Base-by-base conservation (phyloP, 2,797 vertebrate genomes). In the Macropodus opercularis region DNA sequence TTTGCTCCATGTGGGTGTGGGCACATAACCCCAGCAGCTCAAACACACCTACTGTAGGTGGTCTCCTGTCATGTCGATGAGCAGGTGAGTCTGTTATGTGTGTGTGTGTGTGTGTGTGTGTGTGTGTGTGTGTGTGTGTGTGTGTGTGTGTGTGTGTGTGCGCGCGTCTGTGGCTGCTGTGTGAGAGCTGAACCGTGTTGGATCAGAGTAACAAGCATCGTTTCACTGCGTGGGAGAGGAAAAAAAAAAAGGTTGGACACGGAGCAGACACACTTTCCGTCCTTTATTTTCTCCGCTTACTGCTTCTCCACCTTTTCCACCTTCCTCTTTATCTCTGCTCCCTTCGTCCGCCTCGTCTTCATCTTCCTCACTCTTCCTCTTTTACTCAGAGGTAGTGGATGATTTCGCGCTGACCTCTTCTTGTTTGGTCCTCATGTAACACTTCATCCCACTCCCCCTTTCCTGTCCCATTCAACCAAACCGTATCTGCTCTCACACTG, bases 361-460 rank as follows among this genome's bases (percentile, higher is more conserved):
- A 27, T 44, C 18, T 18, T 38, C 39, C 21, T 29, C 15, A 32
- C 53, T 34, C 12, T 66, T 34, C 34, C 24, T 44, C 38, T 44
- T 44, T 53, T 29, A 31, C 31, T 32, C 38, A n/a, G 19, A 58
- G 36, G 44, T 34, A 34, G n/a, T 17, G n/a, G 17, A 58, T 65
- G 14, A 53, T 64, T 75, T 48, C 56, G 61, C 44, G 18, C 69
- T 64, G 65, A 63, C 51, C 61, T 43, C 32, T 15, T 80, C 73
- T 50, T 83, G 61, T 67, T 77, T 56, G 41, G 50, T 64, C 44
- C 36, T 64, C 58, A 65, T 48, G 24, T 60, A 54, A 51, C 24
- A 41, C 48, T 56, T 69, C 65, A 49, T 39, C 55, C 62, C 48
- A 22, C 56, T 34, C 43, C 26, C 22, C 31, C 27, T 40, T 69